Evolutionary conservation across 2,113 vertebrate species (phyloP).

Genomic region (Triplophysa tibetana): DNA sequence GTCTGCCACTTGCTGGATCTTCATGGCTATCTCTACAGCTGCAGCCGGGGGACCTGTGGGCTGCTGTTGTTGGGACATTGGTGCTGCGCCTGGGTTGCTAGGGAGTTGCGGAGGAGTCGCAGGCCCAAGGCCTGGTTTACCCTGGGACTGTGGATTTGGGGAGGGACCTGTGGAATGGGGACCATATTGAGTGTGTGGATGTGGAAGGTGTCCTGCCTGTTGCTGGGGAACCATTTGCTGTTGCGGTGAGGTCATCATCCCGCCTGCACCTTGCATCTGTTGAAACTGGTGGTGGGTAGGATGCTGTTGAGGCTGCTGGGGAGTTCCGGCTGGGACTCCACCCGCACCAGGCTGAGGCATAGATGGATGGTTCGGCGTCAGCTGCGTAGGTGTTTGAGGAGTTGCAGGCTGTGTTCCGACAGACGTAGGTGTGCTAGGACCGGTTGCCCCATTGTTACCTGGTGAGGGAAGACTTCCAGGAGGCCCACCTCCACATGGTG

Average conservation of each 20-base stretch:
- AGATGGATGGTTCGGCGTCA: slow-evolving; percentile 55
- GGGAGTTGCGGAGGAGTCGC: slow-evolving; percentile 83
- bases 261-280: slow-evolving; percentile 75
- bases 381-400: slow-evolving; percentile 83
- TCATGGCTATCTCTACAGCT: slow-evolving; percentile 97
- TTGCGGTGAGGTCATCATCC: slow-evolving; percentile 77
- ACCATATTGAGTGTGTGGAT: slow-evolving; percentile 78
- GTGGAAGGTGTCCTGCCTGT: slow-evolving; percentile 58
- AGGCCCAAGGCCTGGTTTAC: slow-evolving; percentile 87
- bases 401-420: slow-evolving; percentile 88
- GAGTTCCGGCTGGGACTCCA: slow-evolving; percentile 54
- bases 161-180: slow-evolving; percentile 82
- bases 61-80: slow-evolving; percentile 61
- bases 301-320: slow-evolving; percentile 74
- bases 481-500: slow-evolving; percentile 62
- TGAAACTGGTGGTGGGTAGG: slow-evolving; percentile 83
- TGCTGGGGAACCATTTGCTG: slow-evolving; percentile 70
- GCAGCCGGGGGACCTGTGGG: slow-evolving; percentile 87
- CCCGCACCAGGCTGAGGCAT: slow-evolving; percentile 65
- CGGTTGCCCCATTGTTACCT: slow-evolving; percentile 67
- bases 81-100: slow-evolving; percentile 63
- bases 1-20: slow-evolving; percentile 94
- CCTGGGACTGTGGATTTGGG: slow-evolving; percentile 87
- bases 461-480: slow-evolving; percentile 85
- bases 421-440: slow-evolving; percentile 87